Percentiles rank a stretch among this genome's conserved stretches.
Conservation (phyloP, 2,888 invertebrate genomes). For the Drosophila nigritarsus region DNA sequence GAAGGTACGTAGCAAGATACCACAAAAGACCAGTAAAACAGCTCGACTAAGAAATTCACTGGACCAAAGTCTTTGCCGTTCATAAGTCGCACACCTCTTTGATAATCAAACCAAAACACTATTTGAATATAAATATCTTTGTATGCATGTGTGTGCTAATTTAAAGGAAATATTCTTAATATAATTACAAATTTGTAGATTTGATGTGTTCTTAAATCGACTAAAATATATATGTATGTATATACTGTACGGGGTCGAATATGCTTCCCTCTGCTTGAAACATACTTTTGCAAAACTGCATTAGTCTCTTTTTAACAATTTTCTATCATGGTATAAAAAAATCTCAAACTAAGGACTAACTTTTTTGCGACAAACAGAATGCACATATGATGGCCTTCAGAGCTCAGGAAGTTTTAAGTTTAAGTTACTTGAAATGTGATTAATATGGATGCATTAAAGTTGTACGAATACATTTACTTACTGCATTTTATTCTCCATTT, state of each 20-base stretch:
- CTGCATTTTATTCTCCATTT: not conserved
- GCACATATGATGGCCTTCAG: conserved; percentile 24
- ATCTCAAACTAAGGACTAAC: conserved; percentile 35
- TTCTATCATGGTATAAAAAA: not conserved
- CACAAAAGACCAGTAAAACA: conserved; percentile 2
- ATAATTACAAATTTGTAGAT: not conserved
- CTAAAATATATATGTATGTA: not conserved
- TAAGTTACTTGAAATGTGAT: not conserved
- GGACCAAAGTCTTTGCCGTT: not conserved
- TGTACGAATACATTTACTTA: not conserved
- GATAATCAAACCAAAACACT: not conserved
- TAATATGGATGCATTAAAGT: not conserved
- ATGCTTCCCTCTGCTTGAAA: not conserved
- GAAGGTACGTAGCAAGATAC: not conserved
- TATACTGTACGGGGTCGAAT: not conserved
- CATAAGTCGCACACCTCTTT: not conserved
- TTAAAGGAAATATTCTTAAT: not conserved
- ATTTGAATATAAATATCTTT: not conserved
- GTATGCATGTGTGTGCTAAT: not conserved
- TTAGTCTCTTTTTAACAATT: not conserved
- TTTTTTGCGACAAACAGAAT: conserved; percentile 24
- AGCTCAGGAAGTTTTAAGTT: not conserved
- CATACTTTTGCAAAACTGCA: not conserved
- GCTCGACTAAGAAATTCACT: not conserved
- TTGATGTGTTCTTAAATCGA: not conserved